Evolutionary conservation across 1,140 invertebrate genomes (phyloP).

Genomic region (Tenebrio molitor): DNA sequence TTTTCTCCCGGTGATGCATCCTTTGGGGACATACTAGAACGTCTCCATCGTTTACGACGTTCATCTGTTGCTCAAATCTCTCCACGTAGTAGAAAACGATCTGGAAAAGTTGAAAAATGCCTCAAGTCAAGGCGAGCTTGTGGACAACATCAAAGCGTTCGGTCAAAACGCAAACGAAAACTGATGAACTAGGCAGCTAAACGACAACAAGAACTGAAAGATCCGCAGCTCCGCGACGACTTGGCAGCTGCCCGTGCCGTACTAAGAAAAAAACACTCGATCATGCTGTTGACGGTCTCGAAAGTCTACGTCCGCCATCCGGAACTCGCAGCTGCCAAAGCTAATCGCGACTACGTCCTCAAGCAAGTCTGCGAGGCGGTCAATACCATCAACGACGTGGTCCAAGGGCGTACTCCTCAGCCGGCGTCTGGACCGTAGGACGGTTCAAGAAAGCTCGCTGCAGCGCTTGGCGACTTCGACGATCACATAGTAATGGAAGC

Average conservation of each 20-base stretch:
- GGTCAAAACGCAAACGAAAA: conserved; percentile 89
- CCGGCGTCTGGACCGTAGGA: conserved; percentile 83
- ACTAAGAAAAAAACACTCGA: conserved; percentile 97
- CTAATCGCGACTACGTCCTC: conserved; percentile 95
- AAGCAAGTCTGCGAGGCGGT: conserved; percentile 97
- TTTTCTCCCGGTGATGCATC: too few relatives aligned
- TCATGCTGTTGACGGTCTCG: conserved; percentile 97
- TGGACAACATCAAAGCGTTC: conserved; percentile 92
- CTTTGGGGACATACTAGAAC: too few relatives aligned
- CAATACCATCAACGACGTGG: conserved; percentile 94
- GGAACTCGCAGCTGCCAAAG: conserved; percentile 94
- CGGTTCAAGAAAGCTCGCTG: conserved; percentile 94
- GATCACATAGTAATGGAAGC: conserved; percentile 98
- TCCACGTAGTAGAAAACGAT: conserved; percentile 93
- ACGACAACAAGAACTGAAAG: conserved; percentile 94
- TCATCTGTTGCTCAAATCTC: conserved; percentile 91
- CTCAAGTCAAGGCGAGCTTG: conserved; percentile 92
- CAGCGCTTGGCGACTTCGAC: conserved; percentile 97
- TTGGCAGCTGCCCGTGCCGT: conserved; percentile 97
- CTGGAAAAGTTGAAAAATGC: conserved; percentile 92
- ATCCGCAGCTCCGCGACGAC: conserved; percentile 94
- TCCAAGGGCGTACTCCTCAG: conserved; percentile 84
- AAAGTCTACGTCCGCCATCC: conserved; percentile 99
- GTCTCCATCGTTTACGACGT: too few relatives aligned
- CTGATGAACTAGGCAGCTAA: conserved; percentile 94